phyloP scores from a whole-genome alignment of 2,113 vertebrate genomes.

The Phainopepla nitens region DNA sequence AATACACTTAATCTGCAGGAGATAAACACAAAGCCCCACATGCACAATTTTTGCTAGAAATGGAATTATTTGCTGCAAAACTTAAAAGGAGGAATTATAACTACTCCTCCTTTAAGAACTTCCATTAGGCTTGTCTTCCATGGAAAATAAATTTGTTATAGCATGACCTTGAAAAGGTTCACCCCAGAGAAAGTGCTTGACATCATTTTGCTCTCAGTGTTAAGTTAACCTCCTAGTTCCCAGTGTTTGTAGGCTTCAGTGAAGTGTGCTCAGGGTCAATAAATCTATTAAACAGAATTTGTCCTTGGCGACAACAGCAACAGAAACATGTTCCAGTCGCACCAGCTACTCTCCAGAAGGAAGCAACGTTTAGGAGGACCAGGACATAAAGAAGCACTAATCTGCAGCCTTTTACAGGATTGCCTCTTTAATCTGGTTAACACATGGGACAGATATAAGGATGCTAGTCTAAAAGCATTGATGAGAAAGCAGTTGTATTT shows the following conservation, averaged over 20 bases:
- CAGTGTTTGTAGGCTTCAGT: neutral
- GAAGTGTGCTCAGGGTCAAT: neutral
- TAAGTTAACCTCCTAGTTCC: neutral
- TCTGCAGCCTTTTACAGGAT: neutral
- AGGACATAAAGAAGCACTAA: neutral
- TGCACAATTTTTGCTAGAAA: neutral
- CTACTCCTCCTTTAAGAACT: neutral
- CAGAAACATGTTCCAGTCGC: neutral
- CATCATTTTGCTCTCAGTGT: neutral
- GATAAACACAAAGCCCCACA: neutral
- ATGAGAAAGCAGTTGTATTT: neutral
- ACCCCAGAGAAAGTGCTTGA: neutral
- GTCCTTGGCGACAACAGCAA: neutral
- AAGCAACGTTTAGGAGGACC: neutral
- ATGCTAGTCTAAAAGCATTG: neutral
- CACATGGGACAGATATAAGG: neutral
- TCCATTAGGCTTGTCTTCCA: neutral
- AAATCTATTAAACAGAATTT: neutral
- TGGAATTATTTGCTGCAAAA: neutral
- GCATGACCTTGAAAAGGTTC: neutral
- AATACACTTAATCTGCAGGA: neutral
- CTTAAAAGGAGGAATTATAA: neutral
- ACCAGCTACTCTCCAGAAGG: neutral
- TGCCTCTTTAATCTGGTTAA: neutral
- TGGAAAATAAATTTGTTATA: neutral